phyloP scores from a whole-genome alignment of 2,113 vertebrate species.

The Myxocyprinus asiaticus region DNA sequence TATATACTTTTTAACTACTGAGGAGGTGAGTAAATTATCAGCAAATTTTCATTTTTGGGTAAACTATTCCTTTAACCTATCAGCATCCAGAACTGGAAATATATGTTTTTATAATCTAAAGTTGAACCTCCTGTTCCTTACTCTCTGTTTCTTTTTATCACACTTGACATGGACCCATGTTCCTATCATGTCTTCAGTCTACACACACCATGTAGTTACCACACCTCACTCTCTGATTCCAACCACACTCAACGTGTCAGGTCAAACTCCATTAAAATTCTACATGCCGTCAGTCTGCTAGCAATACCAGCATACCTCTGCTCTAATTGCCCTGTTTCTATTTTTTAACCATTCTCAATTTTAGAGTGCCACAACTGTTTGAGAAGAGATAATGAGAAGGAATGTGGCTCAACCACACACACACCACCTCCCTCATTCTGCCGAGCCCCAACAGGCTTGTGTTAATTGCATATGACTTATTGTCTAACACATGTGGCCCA shows the following conservation, averaged over 20 bases:
- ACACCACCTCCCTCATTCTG: background rate
- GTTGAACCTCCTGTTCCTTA: background rate
- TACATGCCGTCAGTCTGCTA: conserved; percentile 4
- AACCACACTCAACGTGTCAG: conserved; percentile 20
- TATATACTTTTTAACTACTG: too few species aligned
- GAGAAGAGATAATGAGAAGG: conserved; percentile 37
- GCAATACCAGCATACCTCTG: background rate
- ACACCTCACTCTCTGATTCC: background rate
- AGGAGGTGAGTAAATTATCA: too few species aligned
- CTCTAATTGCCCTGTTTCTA: conserved; percentile 32
- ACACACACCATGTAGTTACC: background rate
- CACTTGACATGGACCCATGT: background rate
- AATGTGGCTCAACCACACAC: conserved; percentile 19
- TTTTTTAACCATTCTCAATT: conserved; percentile 38
- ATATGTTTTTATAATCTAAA: background rate
- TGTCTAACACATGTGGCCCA: conserved; percentile 66
- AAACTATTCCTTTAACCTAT: too few species aligned
- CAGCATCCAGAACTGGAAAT: too few species aligned
- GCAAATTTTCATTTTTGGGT: too few species aligned
- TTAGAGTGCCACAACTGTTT: conserved; percentile 17
- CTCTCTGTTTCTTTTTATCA: background rate
- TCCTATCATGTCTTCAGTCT: background rate
- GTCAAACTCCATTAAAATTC: conserved; percentile 23
- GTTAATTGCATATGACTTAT: conserved; percentile 75
- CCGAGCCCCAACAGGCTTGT: conserved; percentile 47